Evolutionary conservation across 2,797 vertebrate species (phyloP).

Genomic region (Chanos chanos): DNA sequence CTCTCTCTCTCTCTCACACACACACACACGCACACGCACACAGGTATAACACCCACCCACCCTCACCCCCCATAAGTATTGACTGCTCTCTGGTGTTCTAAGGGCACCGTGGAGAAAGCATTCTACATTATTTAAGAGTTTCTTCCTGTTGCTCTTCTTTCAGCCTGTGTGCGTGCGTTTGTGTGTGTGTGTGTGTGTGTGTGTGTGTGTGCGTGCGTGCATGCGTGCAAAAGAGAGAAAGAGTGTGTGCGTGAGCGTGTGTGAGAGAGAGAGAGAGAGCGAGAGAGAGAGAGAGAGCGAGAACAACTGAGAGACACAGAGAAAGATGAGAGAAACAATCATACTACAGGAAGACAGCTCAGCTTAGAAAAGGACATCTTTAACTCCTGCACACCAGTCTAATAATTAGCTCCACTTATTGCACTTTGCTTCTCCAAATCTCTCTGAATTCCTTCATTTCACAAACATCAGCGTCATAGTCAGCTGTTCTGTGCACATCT

Average conservation of each 20-base stretch:
- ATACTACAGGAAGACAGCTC: no score
- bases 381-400: no score
- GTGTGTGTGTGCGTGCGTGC: not conserved
- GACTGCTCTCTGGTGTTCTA: conserved; percentile 17
- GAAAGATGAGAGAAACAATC: no score
- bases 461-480: no score
- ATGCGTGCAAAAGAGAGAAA: not conserved
- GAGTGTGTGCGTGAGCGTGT: conserved; percentile 7
- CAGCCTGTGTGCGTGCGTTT: conserved; percentile 20
- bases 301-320: not conserved
- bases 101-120: conserved; percentile 32
- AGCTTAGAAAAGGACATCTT: no score
- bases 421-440: no score
- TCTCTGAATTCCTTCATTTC: no score
- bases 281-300: not conserved
- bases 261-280: no score
- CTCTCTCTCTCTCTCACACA: not conserved
- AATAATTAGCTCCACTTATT: no score
- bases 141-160: conserved; percentile 29
- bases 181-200: conserved; percentile 14
- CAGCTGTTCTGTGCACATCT: not conserved
- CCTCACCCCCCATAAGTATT: conserved; percentile 18
- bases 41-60: not conserved
- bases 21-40: not conserved
- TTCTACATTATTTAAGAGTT: conserved; percentile 36